These are phyloP conservation scores for Holacanthus passer DNA, from an alignment of 2,113 vertebrate species.

Conservation along the genomic window DNA sequence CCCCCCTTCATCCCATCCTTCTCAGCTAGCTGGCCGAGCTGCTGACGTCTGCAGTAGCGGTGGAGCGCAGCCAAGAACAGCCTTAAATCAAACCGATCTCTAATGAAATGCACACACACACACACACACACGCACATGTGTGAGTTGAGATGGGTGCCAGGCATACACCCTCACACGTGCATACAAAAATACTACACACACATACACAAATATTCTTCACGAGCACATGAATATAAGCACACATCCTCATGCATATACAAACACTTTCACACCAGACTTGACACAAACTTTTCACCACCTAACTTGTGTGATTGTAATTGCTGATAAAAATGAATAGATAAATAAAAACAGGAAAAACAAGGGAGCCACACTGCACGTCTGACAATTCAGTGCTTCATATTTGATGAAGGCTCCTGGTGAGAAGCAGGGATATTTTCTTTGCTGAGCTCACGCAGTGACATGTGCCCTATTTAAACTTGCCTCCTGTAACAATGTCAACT, in stretches of 20 bases:
- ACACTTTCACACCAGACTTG: not conserved
- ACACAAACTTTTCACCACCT: not conserved
- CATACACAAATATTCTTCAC: not conserved
- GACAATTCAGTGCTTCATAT: not conserved
- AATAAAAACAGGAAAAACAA: not conserved
- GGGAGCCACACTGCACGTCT: not conserved
- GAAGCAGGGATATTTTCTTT: constrained; percentile 4
- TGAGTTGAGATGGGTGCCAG: constrained; percentile 23
- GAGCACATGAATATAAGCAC: not conserved
- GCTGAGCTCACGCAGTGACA: constrained; percentile 25
- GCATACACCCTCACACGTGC: not conserved
- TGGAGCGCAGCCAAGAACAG: constrained; percentile 67
- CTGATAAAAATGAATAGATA: not conserved
- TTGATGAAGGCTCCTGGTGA: constrained; percentile 6
- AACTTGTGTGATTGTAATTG: not conserved
- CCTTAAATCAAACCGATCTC: constrained; percentile 73
- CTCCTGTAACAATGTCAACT: constrained; percentile 11
- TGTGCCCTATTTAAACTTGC: constrained; percentile 11
- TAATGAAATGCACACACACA: constrained; percentile 58
- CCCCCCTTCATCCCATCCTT: constrained; percentile 22
- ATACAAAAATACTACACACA: not conserved
- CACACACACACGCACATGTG: constrained; percentile 15
- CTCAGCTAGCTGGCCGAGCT: constrained; percentile 55
- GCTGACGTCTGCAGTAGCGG: constrained; percentile 75
- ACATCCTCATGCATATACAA: not conserved